Percentiles rank a stretch among this genome's conserved stretches.
These are phyloP conservation scores for Nothura maculosa DNA, from an alignment of 2,797 vertebrate species.

Conservation along the genomic window DNA sequence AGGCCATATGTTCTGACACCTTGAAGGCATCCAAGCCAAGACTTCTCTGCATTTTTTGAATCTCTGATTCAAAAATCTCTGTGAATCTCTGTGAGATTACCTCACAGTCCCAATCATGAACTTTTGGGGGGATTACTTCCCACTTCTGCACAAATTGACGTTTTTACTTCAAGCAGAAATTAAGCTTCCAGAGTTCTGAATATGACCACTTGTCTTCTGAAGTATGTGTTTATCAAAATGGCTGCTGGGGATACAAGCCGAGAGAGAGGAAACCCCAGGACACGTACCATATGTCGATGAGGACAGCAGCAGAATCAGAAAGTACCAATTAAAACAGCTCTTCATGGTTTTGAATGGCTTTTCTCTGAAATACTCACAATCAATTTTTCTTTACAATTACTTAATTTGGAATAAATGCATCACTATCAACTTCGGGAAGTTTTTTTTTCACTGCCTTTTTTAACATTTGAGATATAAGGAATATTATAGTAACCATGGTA, in stretches of 20 bases:
- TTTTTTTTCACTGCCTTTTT: constrained; percentile 49
- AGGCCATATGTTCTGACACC: constrained; percentile 30
- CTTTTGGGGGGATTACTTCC: background rate
- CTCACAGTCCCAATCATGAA: background rate
- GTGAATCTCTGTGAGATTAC: too few relatives aligned
- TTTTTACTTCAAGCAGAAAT: constrained; percentile 9
- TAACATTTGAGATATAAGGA: constrained; percentile 72
- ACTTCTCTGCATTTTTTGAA: constrained; percentile 15
- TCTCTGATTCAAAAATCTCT: too few relatives aligned
- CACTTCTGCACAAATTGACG: background rate
- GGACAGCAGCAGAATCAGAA: constrained; percentile 38
- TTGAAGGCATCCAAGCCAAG: constrained; percentile 48
- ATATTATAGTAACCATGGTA: constrained; percentile 77
- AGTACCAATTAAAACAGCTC: constrained; percentile 40
- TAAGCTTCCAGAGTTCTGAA: background rate
- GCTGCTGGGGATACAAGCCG: constrained; percentile 35
- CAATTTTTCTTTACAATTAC: constrained; percentile 1
- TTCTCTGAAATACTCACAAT: constrained; percentile 25
- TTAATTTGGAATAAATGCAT: constrained; percentile 28
- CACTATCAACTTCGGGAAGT: constrained; percentile 51
- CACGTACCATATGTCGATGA: constrained; percentile 61
- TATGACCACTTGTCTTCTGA: background rate
- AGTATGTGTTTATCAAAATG: constrained; percentile 18
- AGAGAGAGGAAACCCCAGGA: constrained; percentile 49
- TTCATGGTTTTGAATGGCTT: constrained; percentile 15